A percentile compares a stretch with the other conserved stretches of the same genome.
phyloP scores from a whole-genome alignment of 2,797 vertebrate species.

The Channa striata region DNA sequence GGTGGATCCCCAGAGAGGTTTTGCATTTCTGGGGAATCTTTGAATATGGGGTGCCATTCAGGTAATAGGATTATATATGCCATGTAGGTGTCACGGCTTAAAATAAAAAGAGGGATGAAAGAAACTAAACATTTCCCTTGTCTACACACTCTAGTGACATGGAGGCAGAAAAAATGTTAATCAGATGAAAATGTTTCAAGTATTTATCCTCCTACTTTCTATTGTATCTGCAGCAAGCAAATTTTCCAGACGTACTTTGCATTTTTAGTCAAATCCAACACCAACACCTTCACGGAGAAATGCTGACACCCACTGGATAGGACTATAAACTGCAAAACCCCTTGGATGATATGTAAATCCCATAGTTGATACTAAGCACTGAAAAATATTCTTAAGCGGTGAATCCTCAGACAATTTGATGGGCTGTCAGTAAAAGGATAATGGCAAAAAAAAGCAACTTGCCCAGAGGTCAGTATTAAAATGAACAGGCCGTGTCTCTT shows the following conservation, averaged over 20 bases:
- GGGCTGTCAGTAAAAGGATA: too few species aligned
- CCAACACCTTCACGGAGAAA: constrained; percentile 29
- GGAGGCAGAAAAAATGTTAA: too few species aligned
- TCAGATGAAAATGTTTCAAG: not conserved
- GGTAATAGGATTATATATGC: not conserved
- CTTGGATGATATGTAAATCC: too few species aligned
- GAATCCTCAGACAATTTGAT: too few species aligned
- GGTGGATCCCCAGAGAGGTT: not conserved
- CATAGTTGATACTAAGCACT: too few species aligned
- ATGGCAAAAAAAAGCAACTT: too few species aligned
- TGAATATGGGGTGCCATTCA: not conserved
- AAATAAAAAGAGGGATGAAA: not conserved
- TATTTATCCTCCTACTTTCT: not conserved
- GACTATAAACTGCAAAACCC: constrained; percentile 26
- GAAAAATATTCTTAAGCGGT: too few species aligned
- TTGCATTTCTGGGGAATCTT: not conserved
- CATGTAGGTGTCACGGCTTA: not conserved
- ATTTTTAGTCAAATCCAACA: not conserved
- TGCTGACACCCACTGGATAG: constrained; percentile 70
- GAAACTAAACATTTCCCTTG: too few species aligned
- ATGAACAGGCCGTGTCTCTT: too few species aligned
- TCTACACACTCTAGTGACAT: not conserved
- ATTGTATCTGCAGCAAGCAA: not conserved
- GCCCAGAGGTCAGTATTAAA: too few species aligned
- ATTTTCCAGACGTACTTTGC: constrained; percentile 1